phyloP scores from a whole-genome alignment of 35 echinoderm and acorn worm species.

The Acanthaster planci region DNA sequence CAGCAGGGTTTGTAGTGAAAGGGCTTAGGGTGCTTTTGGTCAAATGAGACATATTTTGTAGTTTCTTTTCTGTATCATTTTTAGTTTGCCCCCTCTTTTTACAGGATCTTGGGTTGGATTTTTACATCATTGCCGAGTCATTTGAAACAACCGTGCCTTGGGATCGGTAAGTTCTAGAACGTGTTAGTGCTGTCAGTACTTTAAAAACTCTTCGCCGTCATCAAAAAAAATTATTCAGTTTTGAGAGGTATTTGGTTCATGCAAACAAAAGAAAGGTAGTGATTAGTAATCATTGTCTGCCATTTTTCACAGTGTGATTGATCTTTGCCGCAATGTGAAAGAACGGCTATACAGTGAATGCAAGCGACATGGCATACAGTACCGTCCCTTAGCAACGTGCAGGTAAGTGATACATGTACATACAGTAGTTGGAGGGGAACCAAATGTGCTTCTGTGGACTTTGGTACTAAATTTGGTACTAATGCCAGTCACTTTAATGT shows the following conservation, averaged over 20 bases:
- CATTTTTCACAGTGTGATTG: conserved; percentile 74
- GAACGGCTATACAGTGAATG: conserved; percentile 83
- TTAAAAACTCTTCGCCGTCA: background rate
- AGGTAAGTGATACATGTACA: conserved; percentile 47
- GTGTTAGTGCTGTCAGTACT: too few species aligned
- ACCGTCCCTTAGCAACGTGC: conserved; percentile 71
- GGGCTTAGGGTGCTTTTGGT: too few species aligned
- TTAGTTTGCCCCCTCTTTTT: background rate
- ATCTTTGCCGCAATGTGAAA: conserved; percentile 96
- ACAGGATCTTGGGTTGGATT: conserved; percentile 92
- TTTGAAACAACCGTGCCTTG: conserved; percentile 98
- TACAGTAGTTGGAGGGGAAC: background rate
- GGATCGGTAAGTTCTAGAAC: conserved; percentile 78
- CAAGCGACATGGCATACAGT: conserved; percentile 67
- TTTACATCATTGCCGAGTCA: conserved; percentile 93
- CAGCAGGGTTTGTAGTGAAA: too few species aligned
- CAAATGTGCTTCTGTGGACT: background rate
- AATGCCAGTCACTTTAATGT: background rate
- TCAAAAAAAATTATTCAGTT: background rate
- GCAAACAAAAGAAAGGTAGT: background rate
- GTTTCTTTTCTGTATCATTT: too few species aligned
- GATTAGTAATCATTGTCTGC: background rate
- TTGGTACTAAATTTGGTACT: background rate
- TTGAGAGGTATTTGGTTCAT: background rate
- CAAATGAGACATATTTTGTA: too few species aligned